phyloP scores from a whole-genome alignment of 2,888 invertebrate genomes.

The Lochmaea crataegi region DNA sequence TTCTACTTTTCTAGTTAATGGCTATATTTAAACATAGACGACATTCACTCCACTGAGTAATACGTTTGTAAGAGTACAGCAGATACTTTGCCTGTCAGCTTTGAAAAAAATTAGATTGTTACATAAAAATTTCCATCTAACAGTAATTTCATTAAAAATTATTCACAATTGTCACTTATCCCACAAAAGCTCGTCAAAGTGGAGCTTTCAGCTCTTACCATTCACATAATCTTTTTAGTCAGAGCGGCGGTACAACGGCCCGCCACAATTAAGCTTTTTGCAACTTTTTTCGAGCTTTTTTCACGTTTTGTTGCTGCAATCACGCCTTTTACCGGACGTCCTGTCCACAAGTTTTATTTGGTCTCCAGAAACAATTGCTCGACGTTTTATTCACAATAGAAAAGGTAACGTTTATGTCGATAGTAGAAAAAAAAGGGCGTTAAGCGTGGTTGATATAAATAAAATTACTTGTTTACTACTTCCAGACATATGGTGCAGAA shows the following conservation, averaged over 20 bases:
- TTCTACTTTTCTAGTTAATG: not conserved
- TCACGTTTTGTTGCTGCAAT: slow-evolving; percentile 37
- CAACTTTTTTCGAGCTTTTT: slow-evolving; percentile 23
- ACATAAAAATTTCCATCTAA: slow-evolving; percentile 23
- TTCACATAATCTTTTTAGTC: slow-evolving; percentile 45
- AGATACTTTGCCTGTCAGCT: not conserved
- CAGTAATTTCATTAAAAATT: slow-evolving; percentile 44
- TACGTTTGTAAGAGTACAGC: not conserved
- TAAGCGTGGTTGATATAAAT: not conserved
- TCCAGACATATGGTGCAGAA: no score
- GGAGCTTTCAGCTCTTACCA: slow-evolving; percentile 42
- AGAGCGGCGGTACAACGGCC: slow-evolving; percentile 38
- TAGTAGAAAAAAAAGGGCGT: not conserved
- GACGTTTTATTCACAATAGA: slow-evolving; percentile 25
- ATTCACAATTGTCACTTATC: slow-evolving; percentile 41
- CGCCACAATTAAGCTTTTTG: slow-evolving; percentile 43
- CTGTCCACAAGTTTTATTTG: slow-evolving; percentile 42
- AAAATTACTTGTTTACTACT: no score
- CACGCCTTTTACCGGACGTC: slow-evolving; percentile 43
- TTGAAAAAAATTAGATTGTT: slow-evolving; percentile 2
- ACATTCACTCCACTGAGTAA: not conserved
- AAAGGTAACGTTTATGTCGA: slow-evolving; percentile 21
- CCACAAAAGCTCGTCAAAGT: slow-evolving; percentile 43
- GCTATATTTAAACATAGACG: not conserved
- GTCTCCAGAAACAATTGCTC: slow-evolving; percentile 29